Conservation (phyloP, 2,888 invertebrate genomes). For the Plebejus melissa region DNA sequence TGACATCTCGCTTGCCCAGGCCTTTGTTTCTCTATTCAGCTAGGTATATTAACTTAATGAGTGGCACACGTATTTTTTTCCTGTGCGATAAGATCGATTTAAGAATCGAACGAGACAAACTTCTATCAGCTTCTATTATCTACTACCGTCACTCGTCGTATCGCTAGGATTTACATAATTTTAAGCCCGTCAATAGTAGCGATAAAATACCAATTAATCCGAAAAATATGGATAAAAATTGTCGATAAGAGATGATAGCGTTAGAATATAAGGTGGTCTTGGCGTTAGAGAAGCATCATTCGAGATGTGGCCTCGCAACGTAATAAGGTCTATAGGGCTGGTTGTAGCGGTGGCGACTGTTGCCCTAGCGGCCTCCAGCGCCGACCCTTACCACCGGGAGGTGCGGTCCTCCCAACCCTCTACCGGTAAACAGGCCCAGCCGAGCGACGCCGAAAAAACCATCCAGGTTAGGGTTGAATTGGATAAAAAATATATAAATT, state of each 20-base stretch:
- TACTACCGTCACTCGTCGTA: not conserved
- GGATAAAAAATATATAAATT: too few relatives aligned
- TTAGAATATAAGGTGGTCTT: not conserved
- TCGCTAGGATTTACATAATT: not conserved
- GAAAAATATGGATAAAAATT: not conserved
- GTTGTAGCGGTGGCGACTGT: not conserved
- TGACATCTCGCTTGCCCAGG: too few relatives aligned
- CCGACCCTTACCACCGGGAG: conserved; percentile 8
- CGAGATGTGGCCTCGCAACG: not conserved
- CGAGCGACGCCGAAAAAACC: conserved; percentile 1
- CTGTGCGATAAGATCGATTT: not conserved
- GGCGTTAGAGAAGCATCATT: not conserved
- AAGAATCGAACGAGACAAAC: not conserved
- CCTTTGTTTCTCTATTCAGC: too few relatives aligned
- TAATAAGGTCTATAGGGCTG: not conserved
- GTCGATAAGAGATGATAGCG: not conserved
- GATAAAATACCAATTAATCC: conserved; percentile 7
- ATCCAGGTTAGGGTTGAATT: conserved; percentile 5
- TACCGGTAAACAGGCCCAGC: not conserved
- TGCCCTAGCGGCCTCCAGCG: not conserved
- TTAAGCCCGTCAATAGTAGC: not conserved
- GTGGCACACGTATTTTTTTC: not conserved
- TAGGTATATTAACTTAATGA: too few relatives aligned
- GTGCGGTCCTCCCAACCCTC: not conserved
- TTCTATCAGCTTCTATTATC: not conserved